phyloP scores from a whole-genome alignment of 2,888 invertebrate genomes.

The Melipona bicolor region DNA sequence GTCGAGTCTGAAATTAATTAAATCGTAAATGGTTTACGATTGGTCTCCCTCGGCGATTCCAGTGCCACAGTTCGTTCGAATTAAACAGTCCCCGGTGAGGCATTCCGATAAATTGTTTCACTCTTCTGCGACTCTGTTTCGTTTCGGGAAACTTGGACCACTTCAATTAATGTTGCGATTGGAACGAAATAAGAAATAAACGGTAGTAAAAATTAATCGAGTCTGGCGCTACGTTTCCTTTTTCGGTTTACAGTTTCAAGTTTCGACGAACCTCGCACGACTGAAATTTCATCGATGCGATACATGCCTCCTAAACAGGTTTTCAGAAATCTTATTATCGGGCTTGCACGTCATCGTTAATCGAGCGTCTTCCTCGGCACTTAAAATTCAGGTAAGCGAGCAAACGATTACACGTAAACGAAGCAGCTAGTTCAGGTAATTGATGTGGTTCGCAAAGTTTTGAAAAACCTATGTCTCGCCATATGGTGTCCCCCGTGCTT shows the following conservation, averaged over 20 bases:
- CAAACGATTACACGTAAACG: slow-evolving; percentile 39
- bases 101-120: neutral
- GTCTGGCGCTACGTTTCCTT: accelerated
- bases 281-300: neutral
- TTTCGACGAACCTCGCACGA: neutral
- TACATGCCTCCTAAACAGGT: neutral
- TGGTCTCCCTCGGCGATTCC: neutral
- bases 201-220: neutral
- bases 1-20: slow-evolving; percentile 5
- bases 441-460: slow-evolving; percentile 24
- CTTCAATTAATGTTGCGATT: neutral
- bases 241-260: neutral
- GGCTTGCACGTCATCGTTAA: slow-evolving; percentile 9
- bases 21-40: neutral
- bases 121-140: neutral
- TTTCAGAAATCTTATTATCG: slow-evolving; percentile 24
- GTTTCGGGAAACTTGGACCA: too few relatives aligned
- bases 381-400: neutral
- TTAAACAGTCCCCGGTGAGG: slow-evolving; percentile 1
- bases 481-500: slow-evolving; percentile 17
- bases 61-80: neutral
- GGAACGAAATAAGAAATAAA: neutral
- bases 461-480: slow-evolving; percentile 15
- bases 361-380: neutral
- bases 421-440: neutral